These are phyloP conservation scores for Terebella lapidaria DNA, from an alignment of 2,888 invertebrate species.

Conservation along the genomic window DNA sequence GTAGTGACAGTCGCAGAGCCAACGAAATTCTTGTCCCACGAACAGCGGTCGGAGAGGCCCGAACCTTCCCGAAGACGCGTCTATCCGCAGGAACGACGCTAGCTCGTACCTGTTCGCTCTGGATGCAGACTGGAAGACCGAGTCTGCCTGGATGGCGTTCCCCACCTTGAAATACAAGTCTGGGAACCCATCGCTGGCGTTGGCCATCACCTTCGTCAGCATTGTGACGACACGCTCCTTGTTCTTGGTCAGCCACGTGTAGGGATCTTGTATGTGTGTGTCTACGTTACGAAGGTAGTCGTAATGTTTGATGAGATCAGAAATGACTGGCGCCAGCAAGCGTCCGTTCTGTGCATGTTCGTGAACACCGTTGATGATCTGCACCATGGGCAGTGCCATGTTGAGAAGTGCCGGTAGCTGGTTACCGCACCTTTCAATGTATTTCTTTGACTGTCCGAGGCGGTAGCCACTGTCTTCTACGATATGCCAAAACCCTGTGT, in stretches of 20 bases:
- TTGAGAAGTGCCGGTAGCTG: constrained; percentile 23
- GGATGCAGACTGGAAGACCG: constrained; percentile 24
- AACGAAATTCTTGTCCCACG: constrained; percentile 27
- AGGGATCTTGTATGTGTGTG: constrained; percentile 25
- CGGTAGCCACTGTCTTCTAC: constrained; percentile 28
- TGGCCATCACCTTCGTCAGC: constrained; percentile 30
- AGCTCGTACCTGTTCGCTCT: constrained; percentile 24
- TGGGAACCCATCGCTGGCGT: constrained; percentile 28
- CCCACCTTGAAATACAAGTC: constrained; percentile 32
- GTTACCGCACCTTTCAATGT: constrained; percentile 23
- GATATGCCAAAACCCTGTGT: constrained; percentile 31
- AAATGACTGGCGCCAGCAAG: constrained; percentile 26
- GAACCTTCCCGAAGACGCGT: constrained; percentile 26
- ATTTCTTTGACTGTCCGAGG: constrained; percentile 23
- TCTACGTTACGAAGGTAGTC: constrained; percentile 30
- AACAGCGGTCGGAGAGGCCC: constrained; percentile 28
- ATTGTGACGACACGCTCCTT: constrained; percentile 31
- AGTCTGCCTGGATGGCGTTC: constrained; percentile 25
- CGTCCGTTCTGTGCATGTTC: constrained; percentile 27
- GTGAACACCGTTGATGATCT: constrained; percentile 28
- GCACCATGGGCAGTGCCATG: constrained; percentile 29
- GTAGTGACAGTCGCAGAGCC: constrained; percentile 30
- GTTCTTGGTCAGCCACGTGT: constrained; percentile 29
- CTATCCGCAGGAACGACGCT: constrained; percentile 26
- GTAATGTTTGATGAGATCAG: constrained; percentile 29